A percentile compares a stretch with the other conserved stretches of the same genome.
These are phyloP conservation scores for Acanthacorydalis orientalis DNA, from an alignment of 2,888 invertebrate genomes.

Conservation along the genomic window DNA sequence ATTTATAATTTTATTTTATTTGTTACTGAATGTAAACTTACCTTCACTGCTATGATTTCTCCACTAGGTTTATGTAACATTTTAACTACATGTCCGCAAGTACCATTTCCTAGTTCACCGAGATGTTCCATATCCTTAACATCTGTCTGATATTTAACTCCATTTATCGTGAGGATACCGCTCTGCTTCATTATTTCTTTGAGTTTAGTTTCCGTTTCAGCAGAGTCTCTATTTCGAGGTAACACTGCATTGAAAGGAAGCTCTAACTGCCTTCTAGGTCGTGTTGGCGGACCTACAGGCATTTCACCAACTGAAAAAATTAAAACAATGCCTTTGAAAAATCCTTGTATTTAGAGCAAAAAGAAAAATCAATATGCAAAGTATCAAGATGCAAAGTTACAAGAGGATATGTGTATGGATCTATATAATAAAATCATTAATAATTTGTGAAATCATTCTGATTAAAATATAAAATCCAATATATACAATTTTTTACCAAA, in stretches of 20 bases:
- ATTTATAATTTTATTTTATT: background rate
- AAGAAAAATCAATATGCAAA: too few relatives aligned
- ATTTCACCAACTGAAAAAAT: conserved; percentile 10
- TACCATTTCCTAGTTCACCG: conserved; percentile 84
- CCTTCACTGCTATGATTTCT: conserved; percentile 86
- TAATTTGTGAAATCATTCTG: too few relatives aligned
- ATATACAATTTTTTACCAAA: too few relatives aligned
- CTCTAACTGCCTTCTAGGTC: conserved; percentile 31
- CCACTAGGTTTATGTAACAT: conserved; percentile 81
- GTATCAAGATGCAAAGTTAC: too few relatives aligned
- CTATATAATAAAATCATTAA: too few relatives aligned
- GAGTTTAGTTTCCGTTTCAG: conserved; percentile 67
- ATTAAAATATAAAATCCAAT: too few relatives aligned
- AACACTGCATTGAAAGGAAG: conserved; percentile 42
- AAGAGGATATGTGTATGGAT: too few relatives aligned
- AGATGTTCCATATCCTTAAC: conserved; percentile 71
- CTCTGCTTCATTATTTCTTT: conserved; percentile 88
- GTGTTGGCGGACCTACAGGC: conserved; percentile 31
- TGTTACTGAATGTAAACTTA: conserved; percentile 21
- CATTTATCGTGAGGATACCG: conserved; percentile 73
- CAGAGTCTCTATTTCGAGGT: conserved; percentile 30
- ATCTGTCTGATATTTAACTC: conserved; percentile 59
- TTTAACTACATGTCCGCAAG: conserved; percentile 95
- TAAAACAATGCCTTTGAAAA: too few relatives aligned
- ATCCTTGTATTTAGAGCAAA: too few relatives aligned